phyloP scores from a whole-genome alignment of 2,888 invertebrate genomes.

The Tachina fera region DNA sequence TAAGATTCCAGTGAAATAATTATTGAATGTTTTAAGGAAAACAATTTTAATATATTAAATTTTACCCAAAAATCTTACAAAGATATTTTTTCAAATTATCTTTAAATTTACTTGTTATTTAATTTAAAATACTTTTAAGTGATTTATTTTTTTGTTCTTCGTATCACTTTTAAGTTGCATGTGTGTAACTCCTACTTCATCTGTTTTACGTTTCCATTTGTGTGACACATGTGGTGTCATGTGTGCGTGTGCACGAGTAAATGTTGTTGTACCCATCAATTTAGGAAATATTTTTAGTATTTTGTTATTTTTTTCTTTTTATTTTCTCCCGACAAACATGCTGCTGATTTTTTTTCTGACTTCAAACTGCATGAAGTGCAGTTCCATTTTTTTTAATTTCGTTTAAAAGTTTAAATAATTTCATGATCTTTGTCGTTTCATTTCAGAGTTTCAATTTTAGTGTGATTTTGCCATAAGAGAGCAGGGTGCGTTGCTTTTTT shows the following conservation, averaged over 20 bases:
- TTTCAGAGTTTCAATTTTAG: conserved; percentile 8
- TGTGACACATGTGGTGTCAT: conserved; percentile 69
- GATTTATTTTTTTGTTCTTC: neutral
- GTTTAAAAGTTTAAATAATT: conserved; percentile 61
- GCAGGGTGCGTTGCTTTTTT: conserved; percentile 44
- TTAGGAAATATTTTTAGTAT: conserved; percentile 61
- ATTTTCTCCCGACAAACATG: conserved; percentile 28
- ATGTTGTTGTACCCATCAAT: conserved; percentile 67
- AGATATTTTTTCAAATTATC: conserved; percentile 24
- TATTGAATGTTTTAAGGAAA: too few relatives aligned
- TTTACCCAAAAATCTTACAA: neutral
- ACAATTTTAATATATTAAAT: neutral
- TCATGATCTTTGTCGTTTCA: conserved; percentile 58
- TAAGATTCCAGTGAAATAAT: too few relatives aligned
- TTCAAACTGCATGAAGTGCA: conserved; percentile 44
- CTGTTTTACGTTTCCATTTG: conserved; percentile 63
- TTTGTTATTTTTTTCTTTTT: conserved; percentile 33
- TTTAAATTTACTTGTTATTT: conserved; percentile 47
- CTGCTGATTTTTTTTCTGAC: conserved; percentile 28
- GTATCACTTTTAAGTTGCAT: conserved; percentile 11
- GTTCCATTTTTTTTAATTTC: conserved; percentile 10
- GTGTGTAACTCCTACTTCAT: conserved; percentile 50
- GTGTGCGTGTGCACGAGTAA: conserved; percentile 64
- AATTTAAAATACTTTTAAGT: conserved; percentile 47
- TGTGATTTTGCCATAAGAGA: neutral